These are phyloP conservation scores for Drosophila aldrichi DNA, from an alignment of 2,888 invertebrate species.

Conservation along the genomic window DNA sequence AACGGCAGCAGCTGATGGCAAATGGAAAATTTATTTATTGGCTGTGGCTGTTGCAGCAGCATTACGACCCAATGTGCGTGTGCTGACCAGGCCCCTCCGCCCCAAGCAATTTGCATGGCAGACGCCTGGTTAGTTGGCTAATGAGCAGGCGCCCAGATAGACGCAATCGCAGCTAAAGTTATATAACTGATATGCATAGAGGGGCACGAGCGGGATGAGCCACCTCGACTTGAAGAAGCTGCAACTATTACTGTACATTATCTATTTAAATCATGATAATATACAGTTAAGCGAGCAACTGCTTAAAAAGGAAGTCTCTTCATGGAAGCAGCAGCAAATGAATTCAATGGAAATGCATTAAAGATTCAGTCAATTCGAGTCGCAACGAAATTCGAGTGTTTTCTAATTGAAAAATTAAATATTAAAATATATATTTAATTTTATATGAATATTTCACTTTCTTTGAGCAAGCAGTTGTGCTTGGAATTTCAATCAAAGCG, in stretches of 20 bases:
- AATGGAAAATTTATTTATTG: slow-evolving; percentile 52
- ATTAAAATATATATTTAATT: slow-evolving; percentile 10
- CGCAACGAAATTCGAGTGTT: not conserved
- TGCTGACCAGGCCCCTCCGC: not conserved
- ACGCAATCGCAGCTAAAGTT: not conserved
- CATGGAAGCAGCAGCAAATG: not conserved
- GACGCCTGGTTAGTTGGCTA: not conserved
- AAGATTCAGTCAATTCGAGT: too few relatives aligned
- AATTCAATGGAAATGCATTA: not conserved
- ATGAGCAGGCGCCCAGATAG: not conserved
- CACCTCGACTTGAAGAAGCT: too few relatives aligned
- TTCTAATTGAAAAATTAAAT: slow-evolving; percentile 5
- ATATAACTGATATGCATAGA: not conserved
- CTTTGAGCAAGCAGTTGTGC: slow-evolving; percentile 15
- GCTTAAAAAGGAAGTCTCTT: too few relatives aligned
- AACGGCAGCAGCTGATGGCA: slow-evolving; percentile 24
- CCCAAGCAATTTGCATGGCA: not conserved
- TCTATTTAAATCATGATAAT: too few relatives aligned
- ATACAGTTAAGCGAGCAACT: too few relatives aligned
- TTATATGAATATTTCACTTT: slow-evolving; percentile 37
- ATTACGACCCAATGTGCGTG: slow-evolving; percentile 29
- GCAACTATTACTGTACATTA: too few relatives aligned
- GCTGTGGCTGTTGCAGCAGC: slow-evolving; percentile 13
- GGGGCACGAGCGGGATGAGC: not conserved
- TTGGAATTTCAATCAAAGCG: slow-evolving; percentile 18